Conservation (phyloP, 2,888 invertebrate genomes). For the Sipunculus nudus region DNA sequence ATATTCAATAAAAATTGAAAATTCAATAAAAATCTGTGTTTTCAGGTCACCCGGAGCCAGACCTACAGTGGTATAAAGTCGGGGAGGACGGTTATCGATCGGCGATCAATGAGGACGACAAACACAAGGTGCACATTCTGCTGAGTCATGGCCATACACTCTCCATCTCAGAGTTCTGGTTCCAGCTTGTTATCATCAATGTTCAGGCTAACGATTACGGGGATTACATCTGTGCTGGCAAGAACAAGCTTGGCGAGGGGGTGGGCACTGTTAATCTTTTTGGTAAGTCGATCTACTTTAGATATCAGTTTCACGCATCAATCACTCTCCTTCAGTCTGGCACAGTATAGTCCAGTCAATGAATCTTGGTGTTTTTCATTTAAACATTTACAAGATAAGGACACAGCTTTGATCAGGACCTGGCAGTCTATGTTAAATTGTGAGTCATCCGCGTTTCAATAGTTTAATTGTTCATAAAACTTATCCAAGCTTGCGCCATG, state of each 20-base stretch:
- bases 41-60: constrained; percentile 58
- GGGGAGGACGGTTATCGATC: constrained; percentile 27
- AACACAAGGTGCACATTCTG: constrained; percentile 57
- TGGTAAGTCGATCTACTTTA: constrained; percentile 53
- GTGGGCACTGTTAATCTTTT: constrained; percentile 50
- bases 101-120: constrained; percentile 56
- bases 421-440: too few relatives aligned
- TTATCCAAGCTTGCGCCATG: too few relatives aligned
- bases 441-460: too few relatives aligned
- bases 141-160: constrained; percentile 50
- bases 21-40: too few relatives aligned
- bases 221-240: constrained; percentile 55
- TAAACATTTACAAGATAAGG: too few relatives aligned
- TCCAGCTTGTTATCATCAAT: constrained; percentile 59
- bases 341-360: too few relatives aligned
- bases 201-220: constrained; percentile 60
- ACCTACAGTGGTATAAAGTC: constrained; percentile 52
- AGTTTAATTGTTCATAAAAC: too few relatives aligned
- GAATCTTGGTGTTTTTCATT: too few relatives aligned
- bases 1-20: too few relatives aligned
- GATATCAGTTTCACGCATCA: not conserved
- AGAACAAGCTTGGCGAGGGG: constrained; percentile 49
- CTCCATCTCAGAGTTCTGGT: constrained; percentile 56
- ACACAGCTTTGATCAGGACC: too few relatives aligned
- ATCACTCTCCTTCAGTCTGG: too few relatives aligned